Percentiles rank a stretch among this genome's conserved stretches.
These are phyloP conservation scores for Cataglyphis livida DNA, from an alignment of 2,888 invertebrate genomes.

Conservation along the genomic window DNA sequence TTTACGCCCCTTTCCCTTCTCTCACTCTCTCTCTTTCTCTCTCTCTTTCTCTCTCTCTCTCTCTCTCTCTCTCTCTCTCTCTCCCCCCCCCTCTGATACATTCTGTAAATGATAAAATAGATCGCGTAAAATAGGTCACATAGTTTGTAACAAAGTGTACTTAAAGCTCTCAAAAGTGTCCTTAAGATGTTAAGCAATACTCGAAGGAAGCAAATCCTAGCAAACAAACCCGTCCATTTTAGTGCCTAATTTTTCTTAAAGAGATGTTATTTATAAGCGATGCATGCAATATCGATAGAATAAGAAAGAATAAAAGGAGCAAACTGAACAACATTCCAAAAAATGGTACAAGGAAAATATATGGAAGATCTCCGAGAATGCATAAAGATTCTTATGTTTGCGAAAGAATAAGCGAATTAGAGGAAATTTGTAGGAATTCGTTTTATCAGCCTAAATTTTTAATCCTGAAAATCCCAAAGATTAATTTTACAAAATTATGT, in stretches of 20 bases:
- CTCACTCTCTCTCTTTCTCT: background rate
- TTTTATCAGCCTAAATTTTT: background rate
- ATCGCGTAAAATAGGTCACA: conserved; percentile 31
- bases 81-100: background rate
- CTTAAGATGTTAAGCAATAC: conserved; percentile 76
- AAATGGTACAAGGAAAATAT: conserved; percentile 34
- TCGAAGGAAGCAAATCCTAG: conserved; percentile 66
- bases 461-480: background rate
- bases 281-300: conserved; percentile 62
- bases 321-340: conserved; percentile 47
- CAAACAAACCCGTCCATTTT: conserved; percentile 80
- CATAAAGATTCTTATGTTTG: conserved; percentile 70
- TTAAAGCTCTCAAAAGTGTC: conserved; percentile 79
- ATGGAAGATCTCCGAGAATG: conserved; percentile 66
- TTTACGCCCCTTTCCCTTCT: background rate
- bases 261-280: conserved; percentile 71
- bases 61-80: background rate
- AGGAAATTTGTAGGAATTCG: background rate
- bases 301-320: background rate
- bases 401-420: conserved; percentile 19
- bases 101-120: background rate
- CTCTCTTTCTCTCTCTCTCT: background rate
- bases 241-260: conserved; percentile 77
- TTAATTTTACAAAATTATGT: background rate
- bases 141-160: conserved; percentile 77